Evolutionary conservation across 2,888 invertebrate species (phyloP), one percentile per base, ranked within the genome.

Genomic region (Ectropis crepuscularia): DNA sequence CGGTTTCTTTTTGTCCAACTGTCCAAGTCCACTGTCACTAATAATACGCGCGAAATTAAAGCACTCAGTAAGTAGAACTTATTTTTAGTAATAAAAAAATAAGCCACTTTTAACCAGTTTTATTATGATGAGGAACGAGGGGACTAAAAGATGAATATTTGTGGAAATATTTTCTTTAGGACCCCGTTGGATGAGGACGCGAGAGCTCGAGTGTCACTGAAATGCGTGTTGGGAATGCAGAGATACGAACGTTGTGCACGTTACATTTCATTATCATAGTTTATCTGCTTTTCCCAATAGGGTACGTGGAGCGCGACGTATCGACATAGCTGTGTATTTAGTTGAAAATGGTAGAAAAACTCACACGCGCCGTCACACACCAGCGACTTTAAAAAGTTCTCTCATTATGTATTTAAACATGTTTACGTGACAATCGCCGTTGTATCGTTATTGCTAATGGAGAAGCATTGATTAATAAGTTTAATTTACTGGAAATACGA

Each of bases 201-300:
- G 83, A 86, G 83, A 72, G 75, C 74, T 76, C 68, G 71, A 75
- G 79, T 77, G 76, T 78, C 79, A 75, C 80, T 58, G 82, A 77
- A 86, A 80, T 86, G 87, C 81, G 85, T 83, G 76, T 73, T 71
- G 71, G 77, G 77, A 80, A 81, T 80, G 83, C 74, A 77, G 81
- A 75, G 81, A 80, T 58, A 78, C 82, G 76, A 77, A 80, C 79
- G 77, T 79, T 84, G 87, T 79, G 77, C 85, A 84, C 85, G 78
- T 84, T 86, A 82, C 84, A 86, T 87, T 74, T 85, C 88, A 90
- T 92, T 90, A 90, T 88, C 87, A 90, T 89, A 89, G 77, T 90
- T 88, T 89, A 90, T 91, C 89, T 88, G 87, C 86, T 89, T 91
- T 91, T 91, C 86, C 89, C 88, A 89, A 90, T 90, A 84, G 83